phyloP scores from a whole-genome alignment of 2,113 vertebrate species.

The Larimichthys crocea region DNA sequence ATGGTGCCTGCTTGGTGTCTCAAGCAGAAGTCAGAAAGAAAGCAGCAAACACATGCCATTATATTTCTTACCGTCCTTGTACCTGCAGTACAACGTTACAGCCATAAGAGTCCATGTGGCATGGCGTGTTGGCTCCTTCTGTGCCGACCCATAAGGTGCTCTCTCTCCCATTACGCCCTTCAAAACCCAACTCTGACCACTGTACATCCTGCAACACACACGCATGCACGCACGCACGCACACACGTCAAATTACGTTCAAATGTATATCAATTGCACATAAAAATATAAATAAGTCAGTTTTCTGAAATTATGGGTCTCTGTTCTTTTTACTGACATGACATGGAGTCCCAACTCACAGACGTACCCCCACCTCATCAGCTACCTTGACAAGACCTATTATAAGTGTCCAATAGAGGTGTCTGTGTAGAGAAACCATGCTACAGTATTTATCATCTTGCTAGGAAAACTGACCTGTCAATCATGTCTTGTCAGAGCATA shows the following conservation, averaged over 20 bases:
- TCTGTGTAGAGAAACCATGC: constrained; percentile 11
- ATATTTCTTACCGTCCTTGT: constrained; percentile 91
- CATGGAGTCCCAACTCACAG: neutral
- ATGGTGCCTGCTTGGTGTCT: too few relatives aligned
- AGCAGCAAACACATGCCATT: neutral
- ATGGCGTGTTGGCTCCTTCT: constrained; percentile 92
- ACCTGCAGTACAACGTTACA: constrained; percentile 96
- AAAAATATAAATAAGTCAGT: neutral
- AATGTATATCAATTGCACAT: neutral
- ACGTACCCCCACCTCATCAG: constrained; percentile 17
- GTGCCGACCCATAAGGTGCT: constrained; percentile 97
- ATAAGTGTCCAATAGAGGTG: constrained; percentile 13
- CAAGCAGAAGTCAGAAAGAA: neutral
- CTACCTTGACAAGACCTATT: constrained; percentile 32
- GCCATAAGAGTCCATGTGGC: constrained; percentile 95
- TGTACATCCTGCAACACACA: constrained; percentile 84
- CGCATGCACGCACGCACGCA: neutral
- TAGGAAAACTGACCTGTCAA: constrained; percentile 61
- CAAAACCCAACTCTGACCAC: constrained; percentile 96
- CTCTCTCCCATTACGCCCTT: constrained; percentile 89
- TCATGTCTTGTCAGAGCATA: constrained; percentile 51
- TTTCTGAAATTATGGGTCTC: constrained; percentile 6
- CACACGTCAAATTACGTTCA: neutral
- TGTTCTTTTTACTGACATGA: neutral
- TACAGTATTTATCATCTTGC: constrained; percentile 35